A percentile compares a stretch with the other conserved stretches of the same genome.
These are phyloP conservation scores for Apolygus lucorum DNA, from an alignment of 1,140 invertebrate species.

Conservation along the genomic window DNA sequence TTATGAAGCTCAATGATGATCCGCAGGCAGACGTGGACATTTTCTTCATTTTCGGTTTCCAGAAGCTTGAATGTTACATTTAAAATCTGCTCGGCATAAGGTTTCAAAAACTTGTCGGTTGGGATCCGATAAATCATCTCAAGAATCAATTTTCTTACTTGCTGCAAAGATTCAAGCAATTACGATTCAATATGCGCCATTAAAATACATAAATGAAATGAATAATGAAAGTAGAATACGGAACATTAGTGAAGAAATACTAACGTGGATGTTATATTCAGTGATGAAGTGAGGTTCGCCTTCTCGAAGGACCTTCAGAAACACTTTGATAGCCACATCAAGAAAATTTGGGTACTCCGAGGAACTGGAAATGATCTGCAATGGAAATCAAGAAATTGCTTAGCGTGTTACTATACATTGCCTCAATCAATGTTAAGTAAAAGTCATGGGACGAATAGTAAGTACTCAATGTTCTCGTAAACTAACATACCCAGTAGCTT, in stretches of 20 bases:
- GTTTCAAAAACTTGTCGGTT: slow-evolving; percentile 76
- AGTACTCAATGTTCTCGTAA: too few relatives aligned
- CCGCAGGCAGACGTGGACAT: slow-evolving; percentile 86
- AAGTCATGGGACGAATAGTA: too few relatives aligned
- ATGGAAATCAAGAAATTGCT: not conserved
- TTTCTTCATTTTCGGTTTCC: slow-evolving; percentile 94
- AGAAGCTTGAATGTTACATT: slow-evolving; percentile 82
- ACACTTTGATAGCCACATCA: slow-evolving; percentile 82
- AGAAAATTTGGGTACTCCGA: slow-evolving; percentile 80
- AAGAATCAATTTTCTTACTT: slow-evolving; percentile 80
- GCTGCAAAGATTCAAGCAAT: slow-evolving; percentile 42
- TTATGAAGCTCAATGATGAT: slow-evolving; percentile 97
- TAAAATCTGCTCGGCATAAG: slow-evolving; percentile 79
- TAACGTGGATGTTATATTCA: slow-evolving; percentile 83
- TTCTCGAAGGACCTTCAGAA: slow-evolving; percentile 85
- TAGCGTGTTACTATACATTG: too few relatives aligned
- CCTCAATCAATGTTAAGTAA: too few relatives aligned
- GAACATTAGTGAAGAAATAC: slow-evolving; percentile 32
- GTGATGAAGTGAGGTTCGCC: slow-evolving; percentile 92
- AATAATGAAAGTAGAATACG: too few relatives aligned
- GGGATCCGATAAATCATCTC: slow-evolving; percentile 94
- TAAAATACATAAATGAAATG: too few relatives aligned
- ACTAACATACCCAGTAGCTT: too few relatives aligned
- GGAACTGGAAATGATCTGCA: slow-evolving; percentile 54
- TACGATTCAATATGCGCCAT: too few relatives aligned